Evolutionary conservation across 1,140 invertebrate species (phyloP).

Genomic region (Papilio aristodemus): DNA sequence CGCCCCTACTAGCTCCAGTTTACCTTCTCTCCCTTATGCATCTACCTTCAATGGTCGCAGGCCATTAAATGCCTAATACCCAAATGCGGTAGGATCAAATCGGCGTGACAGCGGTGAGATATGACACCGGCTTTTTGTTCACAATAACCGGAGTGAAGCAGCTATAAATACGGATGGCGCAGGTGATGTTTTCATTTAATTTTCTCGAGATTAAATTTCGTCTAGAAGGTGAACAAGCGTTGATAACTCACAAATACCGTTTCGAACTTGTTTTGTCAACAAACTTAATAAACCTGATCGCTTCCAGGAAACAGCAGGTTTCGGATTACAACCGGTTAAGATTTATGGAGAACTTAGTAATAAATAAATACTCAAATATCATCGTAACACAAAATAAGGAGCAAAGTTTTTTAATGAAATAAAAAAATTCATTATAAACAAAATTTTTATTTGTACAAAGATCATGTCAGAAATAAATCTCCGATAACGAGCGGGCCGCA

Average conservation of each 20-base stretch:
- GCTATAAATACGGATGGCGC: slow-evolving; percentile 59
- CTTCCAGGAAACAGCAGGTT: too few relatives aligned
- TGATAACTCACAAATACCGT: background rate
- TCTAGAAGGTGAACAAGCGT: slow-evolving; percentile 29
- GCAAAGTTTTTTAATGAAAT: background rate
- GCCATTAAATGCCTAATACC: slow-evolving; percentile 39
- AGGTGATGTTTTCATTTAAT: slow-evolving; percentile 76
- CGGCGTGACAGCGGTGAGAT: slow-evolving; percentile 11
- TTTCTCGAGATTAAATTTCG: slow-evolving; percentile 61
- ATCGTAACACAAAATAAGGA: background rate
- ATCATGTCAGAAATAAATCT: slow-evolving; percentile 36
- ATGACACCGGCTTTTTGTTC: slow-evolving; percentile 35
- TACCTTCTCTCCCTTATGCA: slow-evolving; percentile 59
- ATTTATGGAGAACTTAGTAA: background rate
- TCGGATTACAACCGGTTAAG: too few relatives aligned
- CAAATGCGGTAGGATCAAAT: slow-evolving; percentile 24
- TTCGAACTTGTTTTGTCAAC: background rate
- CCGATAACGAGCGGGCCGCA: slow-evolving; percentile 35
- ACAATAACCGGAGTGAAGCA: slow-evolving; percentile 45
- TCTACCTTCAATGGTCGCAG: slow-evolving; percentile 24
- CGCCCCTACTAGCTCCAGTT: slow-evolving; percentile 55
- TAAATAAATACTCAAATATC: background rate
- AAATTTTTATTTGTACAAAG: slow-evolving; percentile 31
- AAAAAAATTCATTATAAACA: slow-evolving; percentile 10
- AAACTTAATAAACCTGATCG: background rate